These are phyloP conservation scores for Hafferia zeledoni DNA, from an alignment of 2,797 vertebrate genomes.

Conservation along the genomic window DNA sequence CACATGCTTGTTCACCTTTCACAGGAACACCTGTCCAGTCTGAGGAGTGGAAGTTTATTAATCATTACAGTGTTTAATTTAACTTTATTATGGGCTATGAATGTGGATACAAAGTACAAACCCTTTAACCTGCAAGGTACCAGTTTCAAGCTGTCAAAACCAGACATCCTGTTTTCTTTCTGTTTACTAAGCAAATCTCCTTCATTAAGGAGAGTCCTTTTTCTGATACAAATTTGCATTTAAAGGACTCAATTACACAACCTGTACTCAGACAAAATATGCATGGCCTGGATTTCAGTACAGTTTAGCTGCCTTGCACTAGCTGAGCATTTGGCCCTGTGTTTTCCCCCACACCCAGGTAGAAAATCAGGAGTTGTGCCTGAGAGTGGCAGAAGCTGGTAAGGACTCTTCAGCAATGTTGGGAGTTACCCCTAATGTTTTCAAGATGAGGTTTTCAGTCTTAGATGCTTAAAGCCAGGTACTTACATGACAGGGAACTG, in stretches of 20 bases:
- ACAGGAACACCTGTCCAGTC: background rate
- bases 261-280: background rate
- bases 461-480: background rate
- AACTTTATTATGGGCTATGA: background rate
- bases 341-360: background rate
- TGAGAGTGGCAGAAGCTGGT: background rate
- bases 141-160: background rate
- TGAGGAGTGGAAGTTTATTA: background rate
- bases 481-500: background rate
- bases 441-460: background rate
- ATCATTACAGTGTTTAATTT: background rate
- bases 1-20: rapidly evolving
- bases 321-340: background rate
- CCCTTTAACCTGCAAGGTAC: background rate
- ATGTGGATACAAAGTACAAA: background rate
- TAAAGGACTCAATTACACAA: background rate
- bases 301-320: background rate
- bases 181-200: background rate
- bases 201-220: background rate
- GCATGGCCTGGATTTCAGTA: background rate
- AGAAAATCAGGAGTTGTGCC: background rate
- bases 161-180: background rate
- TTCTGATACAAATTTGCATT: background rate
- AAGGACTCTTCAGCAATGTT: rapidly evolving
- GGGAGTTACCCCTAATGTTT: background rate